Percentiles rank a stretch among this genome's conserved stretches.
Evolutionary conservation across 92 coral and sea anemone genomes (phyloP).

Genomic region (Phenganax marumi): DNA sequence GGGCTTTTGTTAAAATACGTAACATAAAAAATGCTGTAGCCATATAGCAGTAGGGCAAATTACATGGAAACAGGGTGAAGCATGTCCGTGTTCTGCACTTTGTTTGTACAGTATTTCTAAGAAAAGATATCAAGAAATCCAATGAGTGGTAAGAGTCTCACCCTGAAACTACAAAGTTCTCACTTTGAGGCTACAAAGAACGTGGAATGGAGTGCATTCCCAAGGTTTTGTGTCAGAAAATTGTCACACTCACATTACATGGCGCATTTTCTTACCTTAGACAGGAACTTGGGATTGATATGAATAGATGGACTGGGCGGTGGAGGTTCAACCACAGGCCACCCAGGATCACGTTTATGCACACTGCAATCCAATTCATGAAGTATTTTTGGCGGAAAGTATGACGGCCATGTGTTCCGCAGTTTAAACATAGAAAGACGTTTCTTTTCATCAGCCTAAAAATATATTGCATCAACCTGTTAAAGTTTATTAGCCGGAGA

Average conservation of each 20-base stretch:
- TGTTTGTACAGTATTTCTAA: no score
- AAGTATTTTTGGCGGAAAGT: conserved; percentile 74
- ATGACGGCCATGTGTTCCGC: conserved; percentile 90
- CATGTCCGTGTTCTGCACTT: no score
- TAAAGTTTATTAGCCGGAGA: not conserved
- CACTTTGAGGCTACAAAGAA: no score
- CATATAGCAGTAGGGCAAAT: no score
- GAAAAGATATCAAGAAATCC: no score
- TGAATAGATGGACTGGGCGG: conserved; percentile 97
- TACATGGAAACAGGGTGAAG: no score
- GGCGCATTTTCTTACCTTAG: conserved; percentile 59
- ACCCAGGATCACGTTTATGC: conserved; percentile 79
- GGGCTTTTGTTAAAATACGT: no score
- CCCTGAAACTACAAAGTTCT: no score
- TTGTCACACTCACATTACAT: no score
- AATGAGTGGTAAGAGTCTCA: no score
- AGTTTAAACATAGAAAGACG: conserved; percentile 88
- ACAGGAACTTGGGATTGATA: conserved; percentile 86
- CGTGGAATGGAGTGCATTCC: no score
- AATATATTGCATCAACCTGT: not conserved
- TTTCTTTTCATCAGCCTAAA: conserved; percentile 88
- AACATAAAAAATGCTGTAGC: no score
- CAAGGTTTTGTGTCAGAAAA: not conserved
- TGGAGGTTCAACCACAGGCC: conserved; percentile 85
- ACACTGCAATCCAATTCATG: conserved; percentile 86